Evolutionary conservation across 2,888 invertebrate species (phyloP), one percentile per base, ranked within the genome.

Genomic region (Mythimna loreyi): DNA sequence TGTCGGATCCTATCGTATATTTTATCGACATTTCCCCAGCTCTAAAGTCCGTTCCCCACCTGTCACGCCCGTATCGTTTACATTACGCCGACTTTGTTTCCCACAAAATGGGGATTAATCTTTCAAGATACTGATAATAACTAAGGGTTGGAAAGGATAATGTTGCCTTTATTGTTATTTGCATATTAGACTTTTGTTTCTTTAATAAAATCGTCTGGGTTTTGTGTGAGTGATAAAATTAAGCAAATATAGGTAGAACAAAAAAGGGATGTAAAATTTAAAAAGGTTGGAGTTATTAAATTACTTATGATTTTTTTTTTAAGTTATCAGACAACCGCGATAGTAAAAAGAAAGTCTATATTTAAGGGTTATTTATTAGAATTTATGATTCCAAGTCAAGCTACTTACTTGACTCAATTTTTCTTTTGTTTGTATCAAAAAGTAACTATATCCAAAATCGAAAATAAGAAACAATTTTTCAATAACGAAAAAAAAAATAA

Each of bases 21-120:
- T 59, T 28, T 74, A 78, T 82, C 84, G 84, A 83, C n/a, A 57
- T 0, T 68, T 13, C 66, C 40, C 30, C 82, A 72, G 43, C 84
- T 21, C 85, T 80, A 83, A 57, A 8, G 2, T 52, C 36, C 59
- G 58, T 62, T 59, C 71, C 80, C 60, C 86, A 88, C 89, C 89
- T 90, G 89, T 84, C 87, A 85, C 86, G 80, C 76, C 77, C 84
- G 85, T 87, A 88, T 88, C 90, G 89, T 86, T 89, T 87, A 89
- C 88, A 85, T 85, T 83, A 83, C 75, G 49, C 62, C 82, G 81
- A 83, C 86, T 89, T 90, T 91, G 91, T 91, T 90, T 89, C 87
- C 83, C 82, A 81, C 84, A 87, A 87, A 89, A 89, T 85, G 80
- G 83, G 85, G 82, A 91, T 91, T 91, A 90, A 91, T 91, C 90